Conservation (phyloP, 2,888 invertebrate genomes). For the Acleris laterana region DNA sequence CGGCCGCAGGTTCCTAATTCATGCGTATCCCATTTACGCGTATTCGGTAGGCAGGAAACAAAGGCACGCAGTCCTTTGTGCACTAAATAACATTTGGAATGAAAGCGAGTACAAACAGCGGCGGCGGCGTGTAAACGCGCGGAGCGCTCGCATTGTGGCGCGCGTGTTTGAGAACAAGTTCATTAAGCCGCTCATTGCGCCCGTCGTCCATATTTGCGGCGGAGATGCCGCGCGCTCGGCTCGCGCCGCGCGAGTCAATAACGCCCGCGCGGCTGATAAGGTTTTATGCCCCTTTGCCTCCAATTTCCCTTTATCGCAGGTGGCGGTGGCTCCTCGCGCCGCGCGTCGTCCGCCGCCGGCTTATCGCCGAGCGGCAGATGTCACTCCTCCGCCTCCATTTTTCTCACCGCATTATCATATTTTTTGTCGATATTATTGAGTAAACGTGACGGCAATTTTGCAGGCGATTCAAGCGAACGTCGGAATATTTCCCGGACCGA, state of each 20-base stretch:
- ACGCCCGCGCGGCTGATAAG: slow-evolving; percentile 26
- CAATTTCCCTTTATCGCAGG: slow-evolving; percentile 22
- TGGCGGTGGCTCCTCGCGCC: slow-evolving; percentile 3
- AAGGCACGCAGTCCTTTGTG: slow-evolving; percentile 31
- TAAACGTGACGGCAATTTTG: slow-evolving; percentile 34
- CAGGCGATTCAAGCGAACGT: slow-evolving; percentile 11
- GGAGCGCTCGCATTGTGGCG: slow-evolving; percentile 3
- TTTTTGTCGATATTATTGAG: slow-evolving; percentile 35
- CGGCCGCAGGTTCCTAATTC: slow-evolving; percentile 26
- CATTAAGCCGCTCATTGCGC: slow-evolving; percentile 30
- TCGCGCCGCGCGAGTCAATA: slow-evolving; percentile 26
- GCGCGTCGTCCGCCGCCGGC: slow-evolving; percentile 15
- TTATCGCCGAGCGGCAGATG: slow-evolving; percentile 33
- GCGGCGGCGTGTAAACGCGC: slow-evolving; percentile 15
- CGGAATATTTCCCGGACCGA: slow-evolving; percentile 7
- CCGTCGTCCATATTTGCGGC: slow-evolving; percentile 21
- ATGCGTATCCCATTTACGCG: slow-evolving; percentile 36
- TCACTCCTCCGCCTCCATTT: slow-evolving; percentile 34
- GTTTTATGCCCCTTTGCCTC: slow-evolving; percentile 28
- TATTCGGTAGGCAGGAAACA: slow-evolving; percentile 21
- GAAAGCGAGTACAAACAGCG: slow-evolving; percentile 32
- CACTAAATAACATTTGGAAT: slow-evolving; percentile 35
- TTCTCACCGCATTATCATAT: slow-evolving; percentile 36
- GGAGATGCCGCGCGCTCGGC: slow-evolving; percentile 2
- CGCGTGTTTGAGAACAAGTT: slow-evolving; percentile 37